Percentiles rank a stretch among this genome's conserved stretches.
Evolutionary conservation across 2,797 vertebrate species (phyloP).

Genomic region (Hippoglossus hippoglossus): DNA sequence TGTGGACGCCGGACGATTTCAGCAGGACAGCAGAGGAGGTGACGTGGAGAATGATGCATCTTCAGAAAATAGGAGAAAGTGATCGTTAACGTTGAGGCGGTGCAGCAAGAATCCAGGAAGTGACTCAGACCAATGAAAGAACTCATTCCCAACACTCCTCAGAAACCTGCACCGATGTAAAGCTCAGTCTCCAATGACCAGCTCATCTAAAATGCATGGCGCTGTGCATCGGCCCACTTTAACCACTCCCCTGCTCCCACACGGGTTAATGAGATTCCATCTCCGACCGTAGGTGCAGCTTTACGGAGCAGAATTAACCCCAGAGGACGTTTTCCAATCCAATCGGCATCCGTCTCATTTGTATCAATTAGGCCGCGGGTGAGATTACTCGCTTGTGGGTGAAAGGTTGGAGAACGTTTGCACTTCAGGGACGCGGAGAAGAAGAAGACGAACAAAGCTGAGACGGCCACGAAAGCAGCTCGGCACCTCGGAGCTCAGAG

Average conservation of each 20-base stretch:
- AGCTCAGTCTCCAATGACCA: not conserved
- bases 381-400: slow-evolving; percentile 30
- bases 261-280: slow-evolving; percentile 54
- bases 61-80: too few species aligned
- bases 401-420: not conserved
- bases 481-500: slow-evolving; percentile 4
- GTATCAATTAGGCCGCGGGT: slow-evolving; percentile 45
- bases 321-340: slow-evolving; percentile 10
- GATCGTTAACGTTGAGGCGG: too few species aligned
- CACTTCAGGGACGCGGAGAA: slow-evolving; percentile 5
- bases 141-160: not conserved
- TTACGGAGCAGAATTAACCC: slow-evolving; percentile 51
- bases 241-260: slow-evolving; percentile 36
- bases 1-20: too few species aligned
- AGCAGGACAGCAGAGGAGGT: too few species aligned
- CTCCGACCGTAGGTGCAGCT: slow-evolving; percentile 32
- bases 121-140: not conserved
- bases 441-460: not conserved
- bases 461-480: not conserved
- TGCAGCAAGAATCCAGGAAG: too few species aligned
- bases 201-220: slow-evolving; percentile 28
- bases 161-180: too few species aligned
- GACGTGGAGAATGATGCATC: too few species aligned
- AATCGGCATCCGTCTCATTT: slow-evolving; percentile 40
- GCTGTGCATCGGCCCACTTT: slow-evolving; percentile 27